Evolutionary conservation across 2,888 invertebrate genomes (phyloP).

Genomic region (Nomada ferruginata): DNA sequence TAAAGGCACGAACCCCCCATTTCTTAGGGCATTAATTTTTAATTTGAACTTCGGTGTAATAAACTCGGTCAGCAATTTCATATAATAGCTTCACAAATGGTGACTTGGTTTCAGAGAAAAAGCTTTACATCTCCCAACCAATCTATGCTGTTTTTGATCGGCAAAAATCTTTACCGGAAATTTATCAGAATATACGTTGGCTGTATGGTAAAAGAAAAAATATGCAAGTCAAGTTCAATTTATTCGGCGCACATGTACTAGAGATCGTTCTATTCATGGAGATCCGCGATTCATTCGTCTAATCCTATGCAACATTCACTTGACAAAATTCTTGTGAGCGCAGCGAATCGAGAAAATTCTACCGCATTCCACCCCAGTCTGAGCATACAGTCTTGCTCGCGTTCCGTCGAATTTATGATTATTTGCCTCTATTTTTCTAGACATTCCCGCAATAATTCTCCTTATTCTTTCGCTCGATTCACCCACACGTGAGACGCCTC

Average conservation of each 20-base stretch:
- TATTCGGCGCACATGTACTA: not conserved
- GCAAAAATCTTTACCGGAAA: not conserved
- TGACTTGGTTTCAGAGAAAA: not conserved
- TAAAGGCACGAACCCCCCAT: conserved; percentile 24
- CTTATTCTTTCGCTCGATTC: conserved; percentile 3
- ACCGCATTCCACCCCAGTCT: not conserved
- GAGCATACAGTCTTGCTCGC: not conserved
- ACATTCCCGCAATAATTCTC: conserved; percentile 37
- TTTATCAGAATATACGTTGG: not conserved
- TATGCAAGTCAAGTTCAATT: not conserved
- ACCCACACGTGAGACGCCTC: not conserved
- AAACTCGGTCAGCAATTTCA: not conserved
- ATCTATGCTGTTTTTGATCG: not conserved
- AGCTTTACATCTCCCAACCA: not conserved
- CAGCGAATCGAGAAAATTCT: conserved; percentile 24
- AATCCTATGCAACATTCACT: conserved; percentile 28
- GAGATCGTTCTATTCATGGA: conserved; percentile 24
- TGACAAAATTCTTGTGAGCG: not conserved
- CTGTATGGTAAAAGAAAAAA: not conserved
- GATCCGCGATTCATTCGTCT: conserved; percentile 35
- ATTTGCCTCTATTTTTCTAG: conserved; percentile 38
- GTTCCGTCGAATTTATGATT: conserved; percentile 28
- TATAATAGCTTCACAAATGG: not conserved
- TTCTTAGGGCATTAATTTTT: conserved; percentile 27
- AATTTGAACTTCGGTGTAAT: conserved; percentile 4